A percentile compares a stretch with the other conserved stretches of the same genome.
Conservation (phyloP, 2,797 vertebrate genomes). For the Sphenopsis melanotis region DNA sequence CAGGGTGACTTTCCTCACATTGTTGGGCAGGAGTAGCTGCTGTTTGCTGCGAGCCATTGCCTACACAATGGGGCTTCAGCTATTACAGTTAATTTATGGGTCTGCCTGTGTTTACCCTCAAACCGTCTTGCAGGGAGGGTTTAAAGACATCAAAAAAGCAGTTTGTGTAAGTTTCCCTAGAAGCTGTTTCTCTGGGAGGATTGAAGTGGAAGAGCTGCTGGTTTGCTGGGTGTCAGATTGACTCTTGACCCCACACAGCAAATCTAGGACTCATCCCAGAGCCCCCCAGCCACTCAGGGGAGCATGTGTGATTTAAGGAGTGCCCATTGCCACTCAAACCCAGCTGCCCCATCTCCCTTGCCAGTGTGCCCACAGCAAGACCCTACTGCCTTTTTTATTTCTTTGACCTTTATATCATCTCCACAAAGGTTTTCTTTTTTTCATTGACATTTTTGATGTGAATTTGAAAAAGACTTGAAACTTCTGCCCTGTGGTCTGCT, state of each 20-base stretch:
- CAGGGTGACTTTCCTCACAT: conserved; percentile 26
- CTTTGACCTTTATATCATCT: not conserved
- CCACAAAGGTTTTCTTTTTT: not conserved
- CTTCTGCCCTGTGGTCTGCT: not conserved
- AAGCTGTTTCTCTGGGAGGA: fast-evolving
- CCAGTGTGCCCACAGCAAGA: not conserved
- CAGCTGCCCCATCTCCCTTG: not conserved
- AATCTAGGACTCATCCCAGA: not conserved
- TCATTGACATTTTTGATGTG: fast-evolving
- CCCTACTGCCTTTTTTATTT: not conserved
- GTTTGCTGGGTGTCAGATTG: not conserved
- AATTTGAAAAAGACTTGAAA: not conserved
- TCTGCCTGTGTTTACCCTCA: conserved; percentile 14
- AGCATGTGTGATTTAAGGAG: fast-evolving
- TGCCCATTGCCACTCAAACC: not conserved
- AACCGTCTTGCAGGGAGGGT: conserved; percentile 18
- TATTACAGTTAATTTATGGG: conserved; percentile 46
- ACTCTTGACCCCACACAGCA: not conserved
- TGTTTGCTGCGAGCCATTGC: conserved; percentile 22
- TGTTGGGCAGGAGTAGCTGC: conserved; percentile 18
- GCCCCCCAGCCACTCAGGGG: fast-evolving
- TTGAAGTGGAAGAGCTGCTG: not conserved
- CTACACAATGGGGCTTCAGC: conserved; percentile 39
- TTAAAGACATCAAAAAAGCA: not conserved
- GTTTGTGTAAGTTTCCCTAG: not conserved